Evolutionary conservation across 2,113 vertebrate genomes (phyloP).

Genomic region (Cryptotis parvus): DNA sequence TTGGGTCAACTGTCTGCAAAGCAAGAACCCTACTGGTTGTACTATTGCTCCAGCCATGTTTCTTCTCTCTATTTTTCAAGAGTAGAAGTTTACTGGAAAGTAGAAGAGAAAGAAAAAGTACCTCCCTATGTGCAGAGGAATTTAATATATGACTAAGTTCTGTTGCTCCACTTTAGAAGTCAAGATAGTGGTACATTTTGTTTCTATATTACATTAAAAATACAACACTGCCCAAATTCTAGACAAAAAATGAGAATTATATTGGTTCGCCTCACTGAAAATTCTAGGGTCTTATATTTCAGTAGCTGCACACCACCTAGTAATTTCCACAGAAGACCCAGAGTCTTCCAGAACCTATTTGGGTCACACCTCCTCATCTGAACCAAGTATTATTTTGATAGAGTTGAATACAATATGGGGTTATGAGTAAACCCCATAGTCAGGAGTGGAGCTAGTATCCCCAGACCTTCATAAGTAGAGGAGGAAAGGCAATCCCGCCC

Average conservation of each 20-base stretch:
- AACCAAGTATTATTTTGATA: neutral
- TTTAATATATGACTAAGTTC: too few relatives aligned
- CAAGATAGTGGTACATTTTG: neutral
- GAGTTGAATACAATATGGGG: neutral
- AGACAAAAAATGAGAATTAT: neutral
- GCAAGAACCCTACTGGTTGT: too few relatives aligned
- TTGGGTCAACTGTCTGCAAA: too few relatives aligned
- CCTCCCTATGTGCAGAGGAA: too few relatives aligned
- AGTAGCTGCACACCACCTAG: neutral
- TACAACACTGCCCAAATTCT: neutral
- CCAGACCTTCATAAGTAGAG: neutral
- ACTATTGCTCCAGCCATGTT: too few relatives aligned
- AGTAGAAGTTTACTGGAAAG: too few relatives aligned
- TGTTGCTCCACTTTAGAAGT: neutral
- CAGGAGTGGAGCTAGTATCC: neutral
- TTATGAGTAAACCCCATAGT: neutral
- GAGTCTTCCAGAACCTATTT: neutral
- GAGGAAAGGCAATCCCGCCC: neutral
- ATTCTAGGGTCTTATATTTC: neutral
- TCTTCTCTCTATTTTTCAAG: too few relatives aligned
- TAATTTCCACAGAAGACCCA: neutral
- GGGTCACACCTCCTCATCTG: neutral
- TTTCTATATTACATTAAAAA: neutral
- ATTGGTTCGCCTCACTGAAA: neutral
- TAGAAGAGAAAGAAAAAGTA: too few relatives aligned